Evolutionary conservation across 1,140 invertebrate genomes (phyloP), one percentile per base, ranked within the genome.

Genomic region (Ditylenchus dipsaci): DNA sequence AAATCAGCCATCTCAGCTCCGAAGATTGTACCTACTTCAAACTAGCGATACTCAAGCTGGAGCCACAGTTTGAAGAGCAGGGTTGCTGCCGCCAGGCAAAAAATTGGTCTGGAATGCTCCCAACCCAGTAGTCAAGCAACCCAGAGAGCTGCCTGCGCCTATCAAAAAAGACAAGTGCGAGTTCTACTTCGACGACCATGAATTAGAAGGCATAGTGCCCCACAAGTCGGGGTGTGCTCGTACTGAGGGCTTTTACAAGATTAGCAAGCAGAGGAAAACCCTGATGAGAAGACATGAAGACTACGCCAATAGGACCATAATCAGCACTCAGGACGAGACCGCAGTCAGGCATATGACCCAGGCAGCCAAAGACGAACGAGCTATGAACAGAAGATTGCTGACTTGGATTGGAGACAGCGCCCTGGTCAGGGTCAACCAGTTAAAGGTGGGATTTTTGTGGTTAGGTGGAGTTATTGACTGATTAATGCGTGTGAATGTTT

Each of bases 241-340:
- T 17, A 59, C 63, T 1, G 67, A 70, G 42, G 67, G 67, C 19
- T 38, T 66, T 29, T 68, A 65, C 47, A 29, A 33, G 19, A 33
- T 57, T 15, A 63, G 63, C 9, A 68, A 62, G 45, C 42, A 60
- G 19, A 61, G 67, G 49, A 33, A 57, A 45, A 57, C 59, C 15
- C 27, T 68, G 42, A 68, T 68, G 67, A 57, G 67, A 27, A 29
- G 67, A 33, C 57, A 57, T 29, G 58, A 57, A n/a, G 19, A 53
- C 42, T 13, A 23, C 26, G 9, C 19, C 23, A 66, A 38, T 21
- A 30, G 62, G 53, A 43, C 61, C 13, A 68, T 59, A 19, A 68
- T 68, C 29, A 68, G 67, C 47, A 63, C 42, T 42, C 67, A 68
- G 67, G 67, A 68, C 33, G 67, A 68, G 30, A 68, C 58, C 0